Evolutionary conservation across 2,113 vertebrate species (phyloP).

Genomic region (Saimiri boliviensis): DNA sequence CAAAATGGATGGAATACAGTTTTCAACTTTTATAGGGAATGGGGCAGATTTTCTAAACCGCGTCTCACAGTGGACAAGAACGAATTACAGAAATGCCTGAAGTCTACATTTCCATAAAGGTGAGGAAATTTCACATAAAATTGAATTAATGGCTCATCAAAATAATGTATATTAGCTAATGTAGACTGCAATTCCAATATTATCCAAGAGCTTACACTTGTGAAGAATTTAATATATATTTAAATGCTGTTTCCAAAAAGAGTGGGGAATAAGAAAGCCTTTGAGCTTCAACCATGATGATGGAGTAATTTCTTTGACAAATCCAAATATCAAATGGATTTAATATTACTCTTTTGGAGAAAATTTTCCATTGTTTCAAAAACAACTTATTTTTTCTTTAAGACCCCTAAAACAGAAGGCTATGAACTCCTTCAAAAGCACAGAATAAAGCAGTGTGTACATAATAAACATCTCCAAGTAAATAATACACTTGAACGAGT

Average conservation of each 20-base stretch:
- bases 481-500: conserved; percentile 61
- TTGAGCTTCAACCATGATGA: neutral
- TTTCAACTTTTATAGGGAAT: neutral
- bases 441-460: conserved; percentile 74
- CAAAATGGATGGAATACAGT: neutral
- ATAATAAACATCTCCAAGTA: conserved; percentile 71
- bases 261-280: conserved; percentile 26
- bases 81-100: neutral
- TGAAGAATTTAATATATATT: neutral
- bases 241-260: neutral
- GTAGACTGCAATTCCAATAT: neutral
- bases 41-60: neutral
- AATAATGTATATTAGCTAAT: neutral
- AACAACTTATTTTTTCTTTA: conserved; percentile 65
- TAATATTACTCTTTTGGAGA: conserved; percentile 58
- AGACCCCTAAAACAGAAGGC: conserved; percentile 56
- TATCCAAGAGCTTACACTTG: neutral
- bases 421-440: conserved; percentile 69
- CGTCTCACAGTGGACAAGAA: neutral
- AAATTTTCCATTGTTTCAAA: conserved; percentile 60
- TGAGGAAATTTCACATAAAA: neutral
- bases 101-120: neutral
- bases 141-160: neutral
- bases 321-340: conserved; percentile 72
- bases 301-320: conserved; percentile 64